Evolutionary conservation across 2,888 invertebrate species (phyloP).

Genomic region (Lithophane socia): DNA sequence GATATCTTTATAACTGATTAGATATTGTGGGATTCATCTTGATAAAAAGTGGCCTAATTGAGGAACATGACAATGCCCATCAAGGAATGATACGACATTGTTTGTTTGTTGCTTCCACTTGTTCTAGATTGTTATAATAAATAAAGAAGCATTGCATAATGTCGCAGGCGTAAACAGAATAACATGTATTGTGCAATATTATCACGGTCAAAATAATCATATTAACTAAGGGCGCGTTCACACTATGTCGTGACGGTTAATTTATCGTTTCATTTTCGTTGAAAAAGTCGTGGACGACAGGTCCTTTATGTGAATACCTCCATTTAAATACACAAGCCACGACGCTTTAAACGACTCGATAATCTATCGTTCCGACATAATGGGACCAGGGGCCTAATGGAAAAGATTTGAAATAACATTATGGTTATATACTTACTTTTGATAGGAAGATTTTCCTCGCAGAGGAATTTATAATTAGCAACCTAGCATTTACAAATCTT

Average conservation of each 20-base stretch:
- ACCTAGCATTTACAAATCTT: background rate
- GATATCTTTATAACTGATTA: slow-evolving; percentile 57
- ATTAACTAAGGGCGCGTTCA: background rate
- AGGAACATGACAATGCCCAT: slow-evolving; percentile 23
- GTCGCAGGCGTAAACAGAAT: slow-evolving; percentile 32
- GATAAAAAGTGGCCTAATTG: slow-evolving; percentile 45
- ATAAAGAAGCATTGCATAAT: slow-evolving; percentile 25
- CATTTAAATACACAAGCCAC: too few species aligned
- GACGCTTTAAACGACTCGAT: too few species aligned
- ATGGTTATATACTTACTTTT: too few species aligned
- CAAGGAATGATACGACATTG: slow-evolving; percentile 9
- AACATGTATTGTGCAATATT: slow-evolving; percentile 33
- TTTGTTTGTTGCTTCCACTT: background rate
- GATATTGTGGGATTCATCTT: slow-evolving; percentile 55
- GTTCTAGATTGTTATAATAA: slow-evolving; percentile 9
- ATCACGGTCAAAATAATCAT: slow-evolving; percentile 10
- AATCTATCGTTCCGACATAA: too few species aligned
- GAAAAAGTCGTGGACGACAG: too few species aligned
- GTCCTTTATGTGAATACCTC: too few species aligned
- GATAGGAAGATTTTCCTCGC: background rate
- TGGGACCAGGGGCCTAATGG: background rate
- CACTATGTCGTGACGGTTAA: too few species aligned
- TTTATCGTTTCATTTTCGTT: too few species aligned
- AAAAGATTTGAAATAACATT: background rate
- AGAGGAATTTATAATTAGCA: background rate